These are phyloP conservation scores for Acanthisitta chloris DNA, from an alignment of 2,113 vertebrate species.

Conservation along the genomic window DNA sequence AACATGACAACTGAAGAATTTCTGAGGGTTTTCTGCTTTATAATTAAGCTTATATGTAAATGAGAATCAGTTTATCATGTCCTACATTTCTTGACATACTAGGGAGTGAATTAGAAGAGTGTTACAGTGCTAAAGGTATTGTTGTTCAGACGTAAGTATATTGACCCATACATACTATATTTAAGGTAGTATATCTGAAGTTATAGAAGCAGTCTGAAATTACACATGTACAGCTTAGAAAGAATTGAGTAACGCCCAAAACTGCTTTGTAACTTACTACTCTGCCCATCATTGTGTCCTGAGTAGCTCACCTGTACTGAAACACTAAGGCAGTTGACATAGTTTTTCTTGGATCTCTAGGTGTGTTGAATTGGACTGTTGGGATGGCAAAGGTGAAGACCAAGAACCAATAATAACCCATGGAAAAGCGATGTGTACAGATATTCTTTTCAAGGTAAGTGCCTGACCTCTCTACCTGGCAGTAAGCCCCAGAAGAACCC, in stretches of 20 bases:
- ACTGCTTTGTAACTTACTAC: not conserved
- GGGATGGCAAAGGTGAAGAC: conserved; percentile 99
- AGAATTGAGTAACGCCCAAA: not conserved
- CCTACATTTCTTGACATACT: not conserved
- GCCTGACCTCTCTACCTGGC: not conserved
- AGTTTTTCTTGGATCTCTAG: conserved; percentile 60
- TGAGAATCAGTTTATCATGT: not conserved
- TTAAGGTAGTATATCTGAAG: not conserved
- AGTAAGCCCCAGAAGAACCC: not conserved
- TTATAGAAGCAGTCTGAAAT: not conserved
- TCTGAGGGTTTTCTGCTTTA: not conserved
- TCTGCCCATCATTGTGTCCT: not conserved
- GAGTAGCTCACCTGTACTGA: not conserved
- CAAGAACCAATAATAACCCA: conserved; percentile 99
- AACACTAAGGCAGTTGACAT: not conserved
- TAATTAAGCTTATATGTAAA: not conserved
- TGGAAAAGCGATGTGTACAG: conserved; percentile 99
- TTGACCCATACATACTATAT: not conserved
- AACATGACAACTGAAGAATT: not conserved
- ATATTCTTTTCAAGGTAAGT: conserved; percentile 96
- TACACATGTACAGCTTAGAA: not conserved
- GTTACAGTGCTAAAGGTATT: not conserved
- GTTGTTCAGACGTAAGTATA: not conserved
- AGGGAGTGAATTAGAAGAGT: not conserved
- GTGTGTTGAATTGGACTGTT: conserved; percentile 97